phyloP scores from a whole-genome alignment of 2,888 invertebrate genomes.

The Meandrusa payeni region DNA sequence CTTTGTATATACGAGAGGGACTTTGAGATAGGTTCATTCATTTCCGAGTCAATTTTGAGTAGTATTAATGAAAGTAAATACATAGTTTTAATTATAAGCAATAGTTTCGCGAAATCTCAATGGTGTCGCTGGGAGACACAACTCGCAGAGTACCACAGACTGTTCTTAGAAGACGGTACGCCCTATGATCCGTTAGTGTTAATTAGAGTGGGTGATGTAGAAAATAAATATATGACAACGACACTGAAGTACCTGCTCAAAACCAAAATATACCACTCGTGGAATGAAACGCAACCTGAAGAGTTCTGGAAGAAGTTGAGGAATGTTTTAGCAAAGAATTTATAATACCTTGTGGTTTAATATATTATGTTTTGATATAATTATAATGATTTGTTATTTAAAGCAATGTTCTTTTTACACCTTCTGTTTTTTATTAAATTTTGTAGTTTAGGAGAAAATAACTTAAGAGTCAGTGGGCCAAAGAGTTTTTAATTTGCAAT shows the following conservation, averaged over 20 bases:
- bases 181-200: slow-evolving; percentile 81
- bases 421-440: no score
- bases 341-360: slow-evolving; percentile 8
- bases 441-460: no score
- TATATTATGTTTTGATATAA: not conserved
- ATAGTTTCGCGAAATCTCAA: slow-evolving; percentile 84
- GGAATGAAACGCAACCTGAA: slow-evolving; percentile 73
- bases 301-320: slow-evolving; percentile 68
- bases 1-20: slow-evolving; percentile 87
- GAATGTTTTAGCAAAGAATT: slow-evolving; percentile 43
- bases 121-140: slow-evolving; percentile 88
- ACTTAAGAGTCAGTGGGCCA: no score
- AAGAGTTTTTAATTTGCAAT: no score
- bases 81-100: slow-evolving; percentile 84
- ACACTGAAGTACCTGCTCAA: slow-evolving; percentile 82
- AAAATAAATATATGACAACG: slow-evolving; percentile 76
- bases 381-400: no score
- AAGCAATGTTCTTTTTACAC: no score
- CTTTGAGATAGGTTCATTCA: slow-evolving; percentile 82
- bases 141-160: slow-evolving; percentile 83
- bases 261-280: slow-evolving; percentile 83
- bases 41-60: slow-evolving; percentile 83
- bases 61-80: slow-evolving; percentile 84
- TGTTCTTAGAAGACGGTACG: slow-evolving; percentile 80
- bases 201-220: slow-evolving; percentile 82